Evolutionary conservation across 2,797 vertebrate species (phyloP).

Genomic region (Darevskia nairensis): DNA sequence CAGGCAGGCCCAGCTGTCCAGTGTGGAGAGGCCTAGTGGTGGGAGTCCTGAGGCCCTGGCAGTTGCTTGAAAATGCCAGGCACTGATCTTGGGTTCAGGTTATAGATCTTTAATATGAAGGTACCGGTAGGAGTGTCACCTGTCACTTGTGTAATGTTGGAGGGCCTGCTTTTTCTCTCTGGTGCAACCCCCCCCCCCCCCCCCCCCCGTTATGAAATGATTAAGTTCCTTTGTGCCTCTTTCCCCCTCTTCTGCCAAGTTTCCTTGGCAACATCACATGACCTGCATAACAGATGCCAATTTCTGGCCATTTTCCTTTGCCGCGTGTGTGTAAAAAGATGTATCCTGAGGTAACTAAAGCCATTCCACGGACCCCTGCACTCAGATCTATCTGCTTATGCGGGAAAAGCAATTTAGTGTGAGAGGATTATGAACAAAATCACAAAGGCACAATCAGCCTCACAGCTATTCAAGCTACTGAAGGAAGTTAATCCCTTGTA

Average conservation of each 20-base stretch:
- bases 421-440: slow-evolving; percentile 37
- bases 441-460: slow-evolving; percentile 12
- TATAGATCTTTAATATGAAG: background rate
- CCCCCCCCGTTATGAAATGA: background rate
- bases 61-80: background rate
- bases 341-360: background rate
- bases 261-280: slow-evolving; percentile 11
- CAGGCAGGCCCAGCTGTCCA: background rate
- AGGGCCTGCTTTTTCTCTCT: background rate
- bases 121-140: background rate
- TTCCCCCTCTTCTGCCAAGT: background rate
- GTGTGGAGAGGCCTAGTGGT: background rate
- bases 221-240: background rate
- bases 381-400: slow-evolving; percentile 2
- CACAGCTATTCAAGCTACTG: background rate
- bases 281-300: background rate
- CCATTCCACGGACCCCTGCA: background rate
- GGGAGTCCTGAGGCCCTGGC: background rate
- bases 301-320: background rate
- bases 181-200: background rate
- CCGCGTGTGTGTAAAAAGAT: background rate
- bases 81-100: background rate
- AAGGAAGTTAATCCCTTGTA: slow-evolving; percentile 28
- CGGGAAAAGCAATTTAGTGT: slow-evolving; percentile 18
- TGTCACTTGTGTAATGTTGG: background rate